These are phyloP conservation scores for Spondyliosoma cantharus DNA, from an alignment of 2,797 vertebrate genomes.

Conservation along the genomic window DNA sequence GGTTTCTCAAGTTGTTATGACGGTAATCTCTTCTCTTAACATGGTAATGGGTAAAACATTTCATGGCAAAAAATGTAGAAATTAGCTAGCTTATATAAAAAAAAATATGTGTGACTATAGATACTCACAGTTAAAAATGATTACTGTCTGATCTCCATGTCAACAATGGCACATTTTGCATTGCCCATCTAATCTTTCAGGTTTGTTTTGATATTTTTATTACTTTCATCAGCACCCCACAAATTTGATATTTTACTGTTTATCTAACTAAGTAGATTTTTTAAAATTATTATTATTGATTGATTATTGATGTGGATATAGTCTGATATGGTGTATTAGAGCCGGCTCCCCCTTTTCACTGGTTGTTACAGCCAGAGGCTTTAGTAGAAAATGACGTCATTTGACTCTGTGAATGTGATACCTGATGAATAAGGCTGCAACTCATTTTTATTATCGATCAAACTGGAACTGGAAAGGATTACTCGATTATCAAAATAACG, in stretches of 20 bases:
- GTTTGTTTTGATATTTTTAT: too few species aligned
- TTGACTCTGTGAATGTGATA: neutral
- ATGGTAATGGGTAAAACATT: neutral
- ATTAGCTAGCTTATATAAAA: neutral
- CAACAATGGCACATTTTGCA: neutral
- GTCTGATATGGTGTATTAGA: neutral
- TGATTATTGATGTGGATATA: neutral
- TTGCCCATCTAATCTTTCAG: neutral
- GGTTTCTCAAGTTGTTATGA: conserved; percentile 3
- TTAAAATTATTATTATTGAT: neutral
- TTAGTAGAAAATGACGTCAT: neutral
- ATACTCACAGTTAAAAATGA: neutral
- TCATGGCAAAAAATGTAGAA: neutral
- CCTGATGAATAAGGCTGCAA: too few species aligned
- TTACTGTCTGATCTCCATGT: neutral
- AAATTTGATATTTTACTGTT: neutral
- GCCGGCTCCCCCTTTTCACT: too few species aligned
- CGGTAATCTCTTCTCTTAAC: neutral
- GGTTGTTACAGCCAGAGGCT: neutral
- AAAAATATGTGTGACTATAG: neutral
- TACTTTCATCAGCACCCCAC: neutral
- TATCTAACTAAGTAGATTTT: neutral
- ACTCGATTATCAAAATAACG: too few species aligned
- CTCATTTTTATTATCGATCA: too few species aligned
- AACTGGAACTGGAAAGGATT: too few species aligned